Base-by-base conservation (phyloP, 2,113 vertebrate species). In the Athene cunicularia region DNA sequence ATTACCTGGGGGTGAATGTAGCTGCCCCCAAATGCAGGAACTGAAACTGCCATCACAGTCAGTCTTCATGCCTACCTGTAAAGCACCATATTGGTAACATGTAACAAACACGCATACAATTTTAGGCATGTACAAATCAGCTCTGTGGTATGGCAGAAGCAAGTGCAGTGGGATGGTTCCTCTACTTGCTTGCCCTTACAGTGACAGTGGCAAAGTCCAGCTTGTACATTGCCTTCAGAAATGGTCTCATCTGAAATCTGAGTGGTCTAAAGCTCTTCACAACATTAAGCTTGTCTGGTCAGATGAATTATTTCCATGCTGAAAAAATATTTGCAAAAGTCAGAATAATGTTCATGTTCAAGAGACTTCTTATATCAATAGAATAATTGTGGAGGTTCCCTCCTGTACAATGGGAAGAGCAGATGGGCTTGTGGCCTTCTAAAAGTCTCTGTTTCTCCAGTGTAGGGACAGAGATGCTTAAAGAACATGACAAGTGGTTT, bases 81-180 rank as follows among this genome's bases (percentile, higher is more conserved):
- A 83, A 77, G 33, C 10, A 41, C 8, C 21, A 9, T 19, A 39
- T 6, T 80, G 62, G 9, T 26, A 52, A 30, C 5, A 14, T 1
- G 19, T 13, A 45, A 9, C 17, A 20, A 17, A 3, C 30, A n/a
- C 0, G 0, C 18, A 0, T 14, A 14, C 1, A 15, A 53, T 16
- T 41, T 66, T 6, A 59, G 39, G 49, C 32, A 50, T 33, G 20
- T 55, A 59, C n/a, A 27, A 27, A 47, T 43, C 37, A 79, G 11
- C 56, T 55, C 70, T 67, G 41, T 52, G 37, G 17, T 39, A 28
- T 45, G 70, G 12, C 68, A 66, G 4, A 14, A 67, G n/a, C 37
- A 64, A 35, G 35, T 18, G 12, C 14, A n/a, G 39, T 0, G 0
- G 28, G 22, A 5, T 15, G 27, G 14, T n/a, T 76, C 24, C 33